A percentile compares a stretch with the other conserved stretches of the same genome.
Evolutionary conservation across 2,888 invertebrate species (phyloP).

Genomic region (Phania funesta): DNA sequence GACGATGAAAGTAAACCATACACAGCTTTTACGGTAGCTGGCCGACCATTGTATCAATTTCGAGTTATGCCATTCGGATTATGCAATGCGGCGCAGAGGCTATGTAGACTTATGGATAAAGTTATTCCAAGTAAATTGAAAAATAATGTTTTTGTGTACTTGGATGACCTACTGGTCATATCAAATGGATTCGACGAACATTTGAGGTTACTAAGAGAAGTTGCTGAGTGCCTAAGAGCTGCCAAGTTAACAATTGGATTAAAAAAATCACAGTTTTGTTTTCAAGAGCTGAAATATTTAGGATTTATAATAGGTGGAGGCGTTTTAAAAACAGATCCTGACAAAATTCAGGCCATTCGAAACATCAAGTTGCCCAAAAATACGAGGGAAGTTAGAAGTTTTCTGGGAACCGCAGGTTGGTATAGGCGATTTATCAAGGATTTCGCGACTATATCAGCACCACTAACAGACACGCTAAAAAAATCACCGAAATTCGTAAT

Average conservation of each 20-base stretch:
- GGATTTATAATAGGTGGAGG: constrained; percentile 48
- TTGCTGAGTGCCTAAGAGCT: neutral
- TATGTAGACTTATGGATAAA: constrained; percentile 68
- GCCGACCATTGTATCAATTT: no score
- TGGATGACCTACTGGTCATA: constrained; percentile 57
- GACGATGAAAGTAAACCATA: no score
- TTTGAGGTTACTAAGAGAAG: neutral
- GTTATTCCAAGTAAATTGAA: constrained; percentile 57
- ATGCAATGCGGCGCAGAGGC: no score
- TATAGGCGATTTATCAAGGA: neutral
- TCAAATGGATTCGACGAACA: constrained; percentile 30
- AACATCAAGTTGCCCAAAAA: neutral
- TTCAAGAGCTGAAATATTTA: constrained; percentile 44
- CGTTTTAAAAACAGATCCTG: constrained; percentile 13
- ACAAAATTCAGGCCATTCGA: constrained; percentile 25
- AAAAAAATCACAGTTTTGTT: constrained; percentile 51
- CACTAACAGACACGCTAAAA: constrained; percentile 17
- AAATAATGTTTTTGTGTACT: constrained; percentile 34
- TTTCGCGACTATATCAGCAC: neutral
- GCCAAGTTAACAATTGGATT: constrained; percentile 42
- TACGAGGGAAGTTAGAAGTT: constrained; percentile 30
- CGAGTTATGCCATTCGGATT: no score
- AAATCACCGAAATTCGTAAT: constrained; percentile 22
- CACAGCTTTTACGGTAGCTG: no score
- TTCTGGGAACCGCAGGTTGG: constrained; percentile 47